A percentile compares a stretch with the other conserved stretches of the same genome.
Evolutionary conservation across 2,113 vertebrate genomes (phyloP).

Genomic region (Picathartes gymnocephalus): DNA sequence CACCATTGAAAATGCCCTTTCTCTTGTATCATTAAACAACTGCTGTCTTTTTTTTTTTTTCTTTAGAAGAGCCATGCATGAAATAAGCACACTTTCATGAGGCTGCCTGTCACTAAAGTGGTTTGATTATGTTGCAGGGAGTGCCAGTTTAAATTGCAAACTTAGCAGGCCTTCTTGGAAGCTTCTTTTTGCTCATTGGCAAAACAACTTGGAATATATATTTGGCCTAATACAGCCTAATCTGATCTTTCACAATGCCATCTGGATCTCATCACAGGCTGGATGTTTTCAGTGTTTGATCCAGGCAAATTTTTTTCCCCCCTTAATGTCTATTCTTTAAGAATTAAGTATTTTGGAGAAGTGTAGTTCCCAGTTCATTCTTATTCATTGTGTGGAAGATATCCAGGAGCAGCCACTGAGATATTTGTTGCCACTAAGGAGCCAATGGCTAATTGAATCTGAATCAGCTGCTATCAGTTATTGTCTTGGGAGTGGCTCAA

Average conservation of each 20-base stretch:
- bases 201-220: slow-evolving; percentile 31
- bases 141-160: slow-evolving; percentile 1
- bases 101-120: background rate
- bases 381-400: background rate
- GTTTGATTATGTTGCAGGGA: background rate
- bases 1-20: background rate
- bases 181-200: background rate
- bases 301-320: background rate
- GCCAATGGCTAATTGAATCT: background rate
- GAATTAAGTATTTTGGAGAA: background rate
- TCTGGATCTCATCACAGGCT: slow-evolving; percentile 12
- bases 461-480: background rate
- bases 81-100: background rate
- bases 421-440: slow-evolving; percentile 10
- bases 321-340: background rate
- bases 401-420: background rate
- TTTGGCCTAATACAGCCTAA: slow-evolving; percentile 36
- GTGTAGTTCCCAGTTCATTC: background rate
- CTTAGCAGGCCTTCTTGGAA: background rate
- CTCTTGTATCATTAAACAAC: background rate
- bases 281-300: background rate
- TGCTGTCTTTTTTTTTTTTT: background rate
- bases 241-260: slow-evolving; percentile 18
- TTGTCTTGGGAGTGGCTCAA: slow-evolving; percentile 7
- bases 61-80: background rate